Evolutionary conservation across 2,888 invertebrate species (phyloP).

Genomic region (Cataglyphis altisquamis): DNA sequence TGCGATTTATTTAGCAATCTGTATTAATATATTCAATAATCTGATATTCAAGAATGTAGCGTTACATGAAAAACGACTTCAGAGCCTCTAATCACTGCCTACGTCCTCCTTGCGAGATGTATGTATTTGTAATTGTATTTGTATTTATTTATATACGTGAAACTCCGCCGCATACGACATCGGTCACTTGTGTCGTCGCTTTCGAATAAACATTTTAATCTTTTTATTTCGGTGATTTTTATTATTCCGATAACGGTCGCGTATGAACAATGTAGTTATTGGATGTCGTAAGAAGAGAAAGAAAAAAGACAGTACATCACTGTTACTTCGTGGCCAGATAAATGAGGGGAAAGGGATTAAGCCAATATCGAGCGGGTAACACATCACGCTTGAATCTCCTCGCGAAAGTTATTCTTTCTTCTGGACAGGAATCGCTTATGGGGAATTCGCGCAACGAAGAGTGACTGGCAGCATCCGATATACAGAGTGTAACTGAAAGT

Average conservation of each 20-base stretch:
- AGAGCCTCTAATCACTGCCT: conserved; percentile 2
- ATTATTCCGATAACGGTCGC: background rate
- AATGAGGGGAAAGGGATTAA: background rate
- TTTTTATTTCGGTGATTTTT: background rate
- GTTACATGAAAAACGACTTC: conserved; percentile 19
- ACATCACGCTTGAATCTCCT: conserved; percentile 39
- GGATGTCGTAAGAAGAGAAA: background rate
- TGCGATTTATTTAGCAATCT: conserved; percentile 25
- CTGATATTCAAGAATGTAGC: conserved; percentile 34
- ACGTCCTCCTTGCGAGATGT: conserved; percentile 7
- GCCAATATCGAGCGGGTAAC: conserved; percentile 34
- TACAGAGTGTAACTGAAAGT: background rate
- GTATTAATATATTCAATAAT: conserved; percentile 28
- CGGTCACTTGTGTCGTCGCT: background rate
- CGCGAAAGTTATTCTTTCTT: conserved; percentile 56
- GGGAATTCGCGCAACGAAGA: conserved; percentile 62
- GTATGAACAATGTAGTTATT: background rate
- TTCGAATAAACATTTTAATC: background rate
- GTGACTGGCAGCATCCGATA: conserved; percentile 75
- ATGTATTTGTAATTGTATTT: conserved; percentile 8
- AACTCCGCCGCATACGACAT: background rate
- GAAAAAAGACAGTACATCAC: background rate
- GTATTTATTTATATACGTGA: conserved; percentile 21
- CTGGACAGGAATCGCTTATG: conserved; percentile 58
- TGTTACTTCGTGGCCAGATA: background rate